Percentiles rank a stretch among this genome's conserved stretches.
Evolutionary conservation across 2,797 vertebrate species (phyloP).

Genomic region (Manis pentadactyla): DNA sequence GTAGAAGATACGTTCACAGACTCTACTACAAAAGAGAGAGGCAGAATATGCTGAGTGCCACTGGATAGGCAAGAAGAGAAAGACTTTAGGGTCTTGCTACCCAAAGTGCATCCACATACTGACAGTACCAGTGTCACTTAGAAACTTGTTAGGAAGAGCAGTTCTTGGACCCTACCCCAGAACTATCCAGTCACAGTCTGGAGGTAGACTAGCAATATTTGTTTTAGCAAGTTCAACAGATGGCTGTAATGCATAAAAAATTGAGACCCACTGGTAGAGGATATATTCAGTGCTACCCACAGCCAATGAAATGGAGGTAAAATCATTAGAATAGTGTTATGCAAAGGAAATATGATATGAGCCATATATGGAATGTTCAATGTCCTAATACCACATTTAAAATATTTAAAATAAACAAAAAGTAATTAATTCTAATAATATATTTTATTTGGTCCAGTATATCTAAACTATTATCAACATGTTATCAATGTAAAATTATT

Average conservation of each 20-base stretch:
- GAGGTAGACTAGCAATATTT: background rate
- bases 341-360: background rate
- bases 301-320: background rate
- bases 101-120: background rate
- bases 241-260: background rate
- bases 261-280: background rate
- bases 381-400: background rate
- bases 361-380: background rate
- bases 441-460: background rate
- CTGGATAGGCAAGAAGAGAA: background rate
- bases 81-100: background rate
- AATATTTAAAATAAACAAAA: background rate
- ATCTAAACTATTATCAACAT: background rate
- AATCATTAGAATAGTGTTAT: background rate
- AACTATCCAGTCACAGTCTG: background rate
- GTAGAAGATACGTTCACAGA: background rate
- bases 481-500: background rate
- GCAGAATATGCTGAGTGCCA: fast-evolving
- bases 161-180: background rate
- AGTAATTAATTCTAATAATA: background rate
- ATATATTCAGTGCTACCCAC: background rate
- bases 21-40: background rate
- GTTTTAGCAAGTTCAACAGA: background rate
- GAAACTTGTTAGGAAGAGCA: background rate
- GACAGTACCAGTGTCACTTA: background rate